phyloP scores from a whole-genome alignment of 1,140 invertebrate genomes.

The Drosophila biarmipes region DNA sequence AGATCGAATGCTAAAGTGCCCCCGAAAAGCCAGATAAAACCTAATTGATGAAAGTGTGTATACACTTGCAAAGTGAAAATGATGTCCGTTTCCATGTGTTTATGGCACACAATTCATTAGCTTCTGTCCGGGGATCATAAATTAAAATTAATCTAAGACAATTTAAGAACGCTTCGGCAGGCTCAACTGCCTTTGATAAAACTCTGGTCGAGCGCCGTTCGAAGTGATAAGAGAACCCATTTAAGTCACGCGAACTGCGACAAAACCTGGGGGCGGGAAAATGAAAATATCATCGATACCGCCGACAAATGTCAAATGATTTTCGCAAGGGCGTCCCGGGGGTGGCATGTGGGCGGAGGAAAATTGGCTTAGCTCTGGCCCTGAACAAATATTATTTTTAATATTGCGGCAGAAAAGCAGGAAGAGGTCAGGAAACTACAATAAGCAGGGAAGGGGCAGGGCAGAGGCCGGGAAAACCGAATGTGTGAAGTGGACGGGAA shows the following conservation, averaged over 20 bases:
- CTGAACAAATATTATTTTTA: constrained; percentile 74
- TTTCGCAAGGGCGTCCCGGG: not conserved
- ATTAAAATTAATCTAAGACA: constrained; percentile 55
- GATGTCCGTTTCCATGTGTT: constrained; percentile 21
- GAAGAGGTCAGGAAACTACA: constrained; percentile 37
- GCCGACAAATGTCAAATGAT: constrained; percentile 42
- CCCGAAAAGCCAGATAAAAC: constrained; percentile 10
- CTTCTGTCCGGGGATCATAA: constrained; percentile 39
- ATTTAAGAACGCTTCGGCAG: constrained; percentile 45
- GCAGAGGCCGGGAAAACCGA: not conserved
- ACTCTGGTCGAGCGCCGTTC: constrained; percentile 18
- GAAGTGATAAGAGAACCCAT: constrained; percentile 36
- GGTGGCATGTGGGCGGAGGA: constrained; percentile 8
- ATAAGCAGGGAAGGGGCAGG: constrained; percentile 6
- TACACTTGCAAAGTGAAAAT: constrained; percentile 7
- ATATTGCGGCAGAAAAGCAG: constrained; percentile 47
- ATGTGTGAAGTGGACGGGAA: constrained; percentile 29
- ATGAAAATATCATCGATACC: constrained; percentile 38
- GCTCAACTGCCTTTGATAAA: constrained; percentile 44
- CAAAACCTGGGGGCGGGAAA: not conserved
- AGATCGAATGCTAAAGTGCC: not conserved
- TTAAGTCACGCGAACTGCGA: constrained; percentile 43
- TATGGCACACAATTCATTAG: constrained; percentile 50
- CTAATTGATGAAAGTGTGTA: constrained; percentile 40
- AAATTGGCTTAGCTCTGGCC: constrained; percentile 77